phyloP scores from a whole-genome alignment of 2,797 vertebrate genomes.

The Sebastiscus albofasciatus region DNA sequence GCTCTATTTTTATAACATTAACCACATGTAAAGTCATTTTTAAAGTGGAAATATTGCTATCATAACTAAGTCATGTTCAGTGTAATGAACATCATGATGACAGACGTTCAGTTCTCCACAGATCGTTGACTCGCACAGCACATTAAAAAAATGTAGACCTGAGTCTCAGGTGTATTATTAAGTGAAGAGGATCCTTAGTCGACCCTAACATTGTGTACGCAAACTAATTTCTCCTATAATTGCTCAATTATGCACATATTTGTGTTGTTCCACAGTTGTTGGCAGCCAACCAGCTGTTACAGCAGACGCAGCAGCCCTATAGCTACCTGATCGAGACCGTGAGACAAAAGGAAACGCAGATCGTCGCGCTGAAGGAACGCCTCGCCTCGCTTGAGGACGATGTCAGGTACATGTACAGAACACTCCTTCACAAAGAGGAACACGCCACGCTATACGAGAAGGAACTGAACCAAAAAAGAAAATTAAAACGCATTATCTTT shows the following conservation, averaged over 20 bases:
- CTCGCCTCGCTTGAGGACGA: conserved; percentile 88
- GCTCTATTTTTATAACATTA: not conserved
- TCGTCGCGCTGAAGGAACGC: conserved; percentile 83
- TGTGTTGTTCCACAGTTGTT: conserved; percentile 82
- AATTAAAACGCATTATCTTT: not conserved
- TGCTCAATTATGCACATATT: not conserved
- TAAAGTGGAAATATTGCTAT: not conserved
- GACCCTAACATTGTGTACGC: not conserved
- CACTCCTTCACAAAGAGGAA: not conserved
- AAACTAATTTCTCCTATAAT: not conserved
- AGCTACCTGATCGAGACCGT: conserved; percentile 94
- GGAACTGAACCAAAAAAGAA: not conserved
- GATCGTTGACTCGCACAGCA: not conserved
- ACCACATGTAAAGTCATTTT: not conserved
- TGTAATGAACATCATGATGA: not conserved
- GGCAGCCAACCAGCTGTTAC: conserved; percentile 88
- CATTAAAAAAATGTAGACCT: not conserved
- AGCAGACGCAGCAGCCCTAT: conserved; percentile 93
- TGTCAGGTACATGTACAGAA: conserved; percentile 82
- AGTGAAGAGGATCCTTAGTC: not conserved
- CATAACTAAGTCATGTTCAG: not conserved
- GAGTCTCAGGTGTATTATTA: not conserved
- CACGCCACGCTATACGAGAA: not conserved
- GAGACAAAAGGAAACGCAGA: conserved; percentile 89
- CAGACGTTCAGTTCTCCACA: not conserved